phyloP scores from a whole-genome alignment of 2,113 vertebrate genomes.

The Jaculus jaculus region DNA sequence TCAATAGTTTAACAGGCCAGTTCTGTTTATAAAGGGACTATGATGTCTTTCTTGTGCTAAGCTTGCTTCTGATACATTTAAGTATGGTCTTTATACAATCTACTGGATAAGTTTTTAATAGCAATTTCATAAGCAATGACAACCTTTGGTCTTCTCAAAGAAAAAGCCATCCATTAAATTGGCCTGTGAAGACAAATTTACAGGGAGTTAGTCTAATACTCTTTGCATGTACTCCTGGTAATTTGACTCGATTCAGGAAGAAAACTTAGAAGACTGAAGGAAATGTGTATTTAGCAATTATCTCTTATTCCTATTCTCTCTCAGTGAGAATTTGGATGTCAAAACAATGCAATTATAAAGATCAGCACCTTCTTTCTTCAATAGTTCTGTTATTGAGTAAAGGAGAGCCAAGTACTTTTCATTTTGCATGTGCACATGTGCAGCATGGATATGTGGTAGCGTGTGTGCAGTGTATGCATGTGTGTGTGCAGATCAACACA shows the following conservation, averaged over 20 bases:
- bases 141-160: constrained; percentile 34
- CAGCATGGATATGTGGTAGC: too few species aligned
- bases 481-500: too few species aligned
- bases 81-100: background rate
- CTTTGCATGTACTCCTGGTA: background rate
- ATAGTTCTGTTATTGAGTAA: constrained; percentile 27
- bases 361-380: background rate
- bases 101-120: background rate
- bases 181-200: background rate
- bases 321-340: constrained; percentile 20
- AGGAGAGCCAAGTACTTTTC: background rate
- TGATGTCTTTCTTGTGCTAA: background rate
- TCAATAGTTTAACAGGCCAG: background rate
- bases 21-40: background rate
- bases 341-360: background rate
- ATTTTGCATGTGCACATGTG: too few species aligned
- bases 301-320: background rate
- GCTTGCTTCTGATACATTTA: constrained; percentile 16
- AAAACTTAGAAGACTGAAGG: constrained; percentile 16
- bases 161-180: constrained; percentile 8
- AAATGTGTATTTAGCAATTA: constrained; percentile 55
- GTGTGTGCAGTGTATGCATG: too few species aligned
- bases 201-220: background rate
- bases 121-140: background rate
- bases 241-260: constrained; percentile 46